These are phyloP conservation scores for Crypturellus undulatus DNA, from an alignment of 2,113 vertebrate genomes.

Conservation along the genomic window DNA sequence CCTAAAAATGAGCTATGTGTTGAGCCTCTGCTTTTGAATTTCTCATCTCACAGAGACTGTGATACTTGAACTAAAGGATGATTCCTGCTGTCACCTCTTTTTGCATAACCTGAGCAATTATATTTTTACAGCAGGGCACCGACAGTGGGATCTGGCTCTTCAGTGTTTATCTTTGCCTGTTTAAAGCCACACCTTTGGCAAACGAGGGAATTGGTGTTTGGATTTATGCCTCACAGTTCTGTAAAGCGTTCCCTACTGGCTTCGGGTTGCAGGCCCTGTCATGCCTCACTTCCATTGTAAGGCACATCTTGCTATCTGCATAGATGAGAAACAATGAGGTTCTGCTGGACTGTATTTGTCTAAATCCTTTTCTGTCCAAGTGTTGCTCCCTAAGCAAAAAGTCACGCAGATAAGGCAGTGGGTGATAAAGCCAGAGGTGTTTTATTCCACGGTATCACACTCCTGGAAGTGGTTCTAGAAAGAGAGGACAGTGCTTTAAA, in stretches of 20 bases:
- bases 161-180: neutral
- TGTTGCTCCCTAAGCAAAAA: neutral
- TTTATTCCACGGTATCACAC: neutral
- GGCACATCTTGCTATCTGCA: neutral
- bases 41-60: neutral
- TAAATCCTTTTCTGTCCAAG: neutral
- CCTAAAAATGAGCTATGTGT: neutral
- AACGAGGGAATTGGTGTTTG: neutral
- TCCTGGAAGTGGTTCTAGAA: constrained; percentile 18
- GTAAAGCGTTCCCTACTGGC: neutral
- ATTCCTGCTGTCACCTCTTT: neutral
- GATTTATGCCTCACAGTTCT: neutral
- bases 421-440: neutral
- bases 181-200: neutral
- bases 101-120: neutral
- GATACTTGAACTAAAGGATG: neutral
- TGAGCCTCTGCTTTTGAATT: neutral
- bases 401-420: neutral
- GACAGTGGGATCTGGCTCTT: accelerated
- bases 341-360: neutral
- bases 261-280: neutral
- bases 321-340: neutral
- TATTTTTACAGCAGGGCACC: neutral
- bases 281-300: neutral
- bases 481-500: constrained; percentile 13